Base-by-base conservation (phyloP, 2,888 invertebrate species). In the Sesamia inferens region DNA sequence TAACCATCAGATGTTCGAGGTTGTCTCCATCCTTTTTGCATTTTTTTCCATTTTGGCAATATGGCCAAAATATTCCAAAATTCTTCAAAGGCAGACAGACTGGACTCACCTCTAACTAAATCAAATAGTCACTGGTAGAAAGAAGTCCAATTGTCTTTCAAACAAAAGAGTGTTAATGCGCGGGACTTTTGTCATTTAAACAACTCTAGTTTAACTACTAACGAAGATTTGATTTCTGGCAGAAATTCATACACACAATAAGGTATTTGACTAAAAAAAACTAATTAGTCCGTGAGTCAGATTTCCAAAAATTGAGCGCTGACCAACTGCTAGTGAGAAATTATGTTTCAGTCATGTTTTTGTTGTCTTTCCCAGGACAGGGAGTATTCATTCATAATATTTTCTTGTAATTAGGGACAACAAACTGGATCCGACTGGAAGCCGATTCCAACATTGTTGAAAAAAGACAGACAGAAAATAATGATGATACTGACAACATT, bases 121-220 rank as follows among this genome's bases (percentile, higher is more conserved):
- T 71, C 68, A 75, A 64, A 75, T 69, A 61, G 68, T 48, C 61
- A 58, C 14, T 22, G 48, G 66, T 71, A 79, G 84, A 81, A 83
- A 84, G 81, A 83, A 83, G 68, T 68, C 16, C 59, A 39, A 81
- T 81, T 81, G 81, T 81, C 84, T 81, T 64, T 51, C 59, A 80
- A 80, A 81, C 81, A 81, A 81, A 81, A 83, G 81, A 83, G 66
- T 71, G 68, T 63, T 24, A 73, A 62, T 31, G 58, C 75, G 71
- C 61, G 68, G 79, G 84, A n/a, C 70, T 57, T 65, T 54, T 51
- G 42, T 57, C 63, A 63, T 71, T 24, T 78, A 79, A 66, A 83
- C 74, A 79, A 59, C 0, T 44, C 55, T 24, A 58, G 58, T n/a
- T 5, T 80, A 64, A 22, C 16, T 47, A 51, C 13, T 68, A 69